These are phyloP conservation scores for Nemurella pictetii DNA, from an alignment of 2,888 invertebrate species.

Conservation along the genomic window DNA sequence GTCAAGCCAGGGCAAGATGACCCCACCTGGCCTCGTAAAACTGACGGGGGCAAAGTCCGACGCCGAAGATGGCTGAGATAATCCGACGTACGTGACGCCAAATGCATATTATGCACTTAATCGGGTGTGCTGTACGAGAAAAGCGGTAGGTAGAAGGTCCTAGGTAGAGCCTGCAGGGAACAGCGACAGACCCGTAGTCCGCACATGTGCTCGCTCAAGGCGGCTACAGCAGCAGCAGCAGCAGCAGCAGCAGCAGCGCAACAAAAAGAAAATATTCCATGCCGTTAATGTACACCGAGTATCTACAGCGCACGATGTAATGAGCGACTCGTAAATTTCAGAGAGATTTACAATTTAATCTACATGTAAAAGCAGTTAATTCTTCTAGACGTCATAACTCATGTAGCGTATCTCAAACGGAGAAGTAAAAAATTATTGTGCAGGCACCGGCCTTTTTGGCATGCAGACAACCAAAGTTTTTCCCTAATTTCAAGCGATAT, in stretches of 20 bases:
- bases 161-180: too few species aligned
- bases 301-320: not conserved
- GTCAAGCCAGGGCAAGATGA: not conserved
- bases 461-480: not conserved
- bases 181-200: too few species aligned
- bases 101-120: not conserved
- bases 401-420: not conserved
- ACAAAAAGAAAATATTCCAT: not conserved
- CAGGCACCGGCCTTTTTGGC: not conserved
- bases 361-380: not conserved
- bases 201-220: not conserved
- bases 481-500: not conserved
- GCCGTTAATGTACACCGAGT: not conserved
- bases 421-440: not conserved
- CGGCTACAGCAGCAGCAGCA: too few species aligned
- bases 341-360: not conserved
- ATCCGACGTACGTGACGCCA: not conserved
- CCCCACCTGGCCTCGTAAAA: not conserved
- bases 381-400: not conserved
- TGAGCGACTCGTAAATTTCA: not conserved
- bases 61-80: not conserved
- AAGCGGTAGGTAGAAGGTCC: too few species aligned
- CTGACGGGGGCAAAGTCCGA: not conserved
- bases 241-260: too few species aligned
- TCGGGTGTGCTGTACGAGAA: too few species aligned